These are phyloP conservation scores for Aporophyla lueneburgensis DNA, from an alignment of 2,888 invertebrate species.

Conservation along the genomic window DNA sequence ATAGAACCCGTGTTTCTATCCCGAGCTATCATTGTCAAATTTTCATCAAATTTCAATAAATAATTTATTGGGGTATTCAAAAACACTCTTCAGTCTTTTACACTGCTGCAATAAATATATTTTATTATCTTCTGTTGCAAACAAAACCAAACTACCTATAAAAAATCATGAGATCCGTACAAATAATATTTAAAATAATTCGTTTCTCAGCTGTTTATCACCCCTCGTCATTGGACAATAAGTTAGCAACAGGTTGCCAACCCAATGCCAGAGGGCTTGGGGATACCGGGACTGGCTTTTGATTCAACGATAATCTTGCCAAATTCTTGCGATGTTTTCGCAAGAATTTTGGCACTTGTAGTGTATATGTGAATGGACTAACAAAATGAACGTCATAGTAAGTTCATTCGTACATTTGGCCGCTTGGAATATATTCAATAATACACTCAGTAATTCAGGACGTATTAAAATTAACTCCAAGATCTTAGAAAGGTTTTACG, in stretches of 20 bases:
- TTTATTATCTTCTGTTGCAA: too few relatives aligned
- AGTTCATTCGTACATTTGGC: background rate
- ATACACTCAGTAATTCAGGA: background rate
- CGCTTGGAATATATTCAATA: background rate
- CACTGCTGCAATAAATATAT: background rate
- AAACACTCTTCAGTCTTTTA: background rate
- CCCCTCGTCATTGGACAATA: constrained; percentile 1
- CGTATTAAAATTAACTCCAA: background rate
- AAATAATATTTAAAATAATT: constrained; percentile 4
- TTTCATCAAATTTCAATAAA: background rate
- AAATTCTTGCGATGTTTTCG: constrained; percentile 30
- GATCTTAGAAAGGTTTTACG: background rate
- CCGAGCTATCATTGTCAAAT: background rate
- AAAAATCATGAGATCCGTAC: background rate
- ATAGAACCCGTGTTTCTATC: background rate
- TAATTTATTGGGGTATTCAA: background rate
- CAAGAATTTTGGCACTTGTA: constrained; percentile 11
- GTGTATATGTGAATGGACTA: background rate
- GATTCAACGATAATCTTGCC: background rate
- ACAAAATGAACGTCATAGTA: background rate
- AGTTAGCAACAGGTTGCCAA: constrained; percentile 48
- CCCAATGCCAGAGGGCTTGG: background rate
- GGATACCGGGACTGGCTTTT: background rate
- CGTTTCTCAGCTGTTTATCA: constrained; percentile 26
- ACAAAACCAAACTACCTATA: background rate